A percentile compares a stretch with the other conserved stretches of the same genome.
Evolutionary conservation across 2,113 vertebrate genomes (phyloP).

Genomic region (Stomatorhinus ivindoensis): DNA sequence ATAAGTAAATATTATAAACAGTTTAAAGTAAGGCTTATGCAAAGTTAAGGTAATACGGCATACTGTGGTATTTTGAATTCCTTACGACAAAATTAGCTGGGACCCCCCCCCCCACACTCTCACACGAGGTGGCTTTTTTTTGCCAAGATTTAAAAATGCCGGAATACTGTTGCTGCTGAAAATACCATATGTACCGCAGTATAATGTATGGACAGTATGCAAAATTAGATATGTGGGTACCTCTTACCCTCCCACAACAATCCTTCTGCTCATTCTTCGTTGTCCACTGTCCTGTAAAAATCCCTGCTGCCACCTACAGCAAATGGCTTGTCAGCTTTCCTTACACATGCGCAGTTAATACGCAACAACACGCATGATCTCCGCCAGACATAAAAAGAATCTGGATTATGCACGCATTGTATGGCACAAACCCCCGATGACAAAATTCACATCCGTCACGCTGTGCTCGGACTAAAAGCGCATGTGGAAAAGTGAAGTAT

Average conservation of each 20-base stretch:
- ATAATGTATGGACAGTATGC: background rate
- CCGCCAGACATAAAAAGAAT: background rate
- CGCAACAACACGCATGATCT: background rate
- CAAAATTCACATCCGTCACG: background rate
- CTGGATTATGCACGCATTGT: background rate
- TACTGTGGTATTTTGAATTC: background rate
- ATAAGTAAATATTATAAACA: background rate
- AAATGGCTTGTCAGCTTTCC: background rate
- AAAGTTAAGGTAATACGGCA: background rate
- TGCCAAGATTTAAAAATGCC: background rate
- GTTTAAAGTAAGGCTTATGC: background rate
- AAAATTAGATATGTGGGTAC: background rate
- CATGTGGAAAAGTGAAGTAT: background rate
- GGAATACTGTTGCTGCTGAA: background rate
- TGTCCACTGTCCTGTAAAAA: background rate
- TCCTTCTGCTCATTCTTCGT: background rate
- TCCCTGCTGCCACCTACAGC: background rate
- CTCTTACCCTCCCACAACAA: background rate
- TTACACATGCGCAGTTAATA: background rate
- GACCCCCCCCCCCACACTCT: background rate
- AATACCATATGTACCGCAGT: background rate
- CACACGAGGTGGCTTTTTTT: background rate
- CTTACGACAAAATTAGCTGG: background rate
- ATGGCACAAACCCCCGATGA: background rate
- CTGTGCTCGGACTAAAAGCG: background rate